Percentiles rank a stretch among this genome's conserved stretches.
These are phyloP conservation scores for roundworm (Caenorhabditis elegans) DNA, from an alignment of 1,140 invertebrate genomes.

Conservation along the genomic window DNA sequence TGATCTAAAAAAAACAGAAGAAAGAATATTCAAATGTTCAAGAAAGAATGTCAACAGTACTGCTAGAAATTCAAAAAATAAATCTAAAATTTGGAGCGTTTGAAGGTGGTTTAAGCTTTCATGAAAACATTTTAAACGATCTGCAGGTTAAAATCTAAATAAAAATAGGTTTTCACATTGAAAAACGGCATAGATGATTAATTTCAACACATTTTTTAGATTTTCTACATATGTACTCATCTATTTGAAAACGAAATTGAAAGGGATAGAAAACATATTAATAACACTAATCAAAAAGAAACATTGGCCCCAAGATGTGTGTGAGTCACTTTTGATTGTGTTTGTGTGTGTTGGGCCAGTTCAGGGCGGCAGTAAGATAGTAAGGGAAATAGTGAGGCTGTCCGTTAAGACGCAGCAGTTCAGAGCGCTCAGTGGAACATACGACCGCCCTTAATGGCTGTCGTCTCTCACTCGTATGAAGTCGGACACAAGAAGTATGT, in stretches of 20 bases:
- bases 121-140: too few relatives aligned
- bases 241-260: neutral
- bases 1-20: too few relatives aligned
- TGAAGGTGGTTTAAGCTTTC: too few relatives aligned
- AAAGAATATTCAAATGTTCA: neutral
- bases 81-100: too few relatives aligned
- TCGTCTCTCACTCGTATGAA: neutral
- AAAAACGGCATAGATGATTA: too few relatives aligned
- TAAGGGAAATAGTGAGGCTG: neutral
- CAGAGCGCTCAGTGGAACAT: slow-evolving; percentile 7
- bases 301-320: neutral
- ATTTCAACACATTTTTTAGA: too few relatives aligned
- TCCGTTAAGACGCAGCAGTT: neutral
- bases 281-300: neutral
- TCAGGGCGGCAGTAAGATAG: slow-evolving; percentile 13
- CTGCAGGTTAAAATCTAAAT: too few relatives aligned
- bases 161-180: too few relatives aligned
- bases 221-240: too few relatives aligned
- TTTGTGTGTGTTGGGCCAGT: neutral
- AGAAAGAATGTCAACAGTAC: too few relatives aligned
- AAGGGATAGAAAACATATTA: neutral
- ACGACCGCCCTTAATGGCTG: slow-evolving; percentile 27
- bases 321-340: neutral
- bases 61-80: neutral
- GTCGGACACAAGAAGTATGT: neutral